Evolutionary conservation across 1,140 invertebrate genomes (phyloP).

Genomic region (Dreissena rostriformis): DNA sequence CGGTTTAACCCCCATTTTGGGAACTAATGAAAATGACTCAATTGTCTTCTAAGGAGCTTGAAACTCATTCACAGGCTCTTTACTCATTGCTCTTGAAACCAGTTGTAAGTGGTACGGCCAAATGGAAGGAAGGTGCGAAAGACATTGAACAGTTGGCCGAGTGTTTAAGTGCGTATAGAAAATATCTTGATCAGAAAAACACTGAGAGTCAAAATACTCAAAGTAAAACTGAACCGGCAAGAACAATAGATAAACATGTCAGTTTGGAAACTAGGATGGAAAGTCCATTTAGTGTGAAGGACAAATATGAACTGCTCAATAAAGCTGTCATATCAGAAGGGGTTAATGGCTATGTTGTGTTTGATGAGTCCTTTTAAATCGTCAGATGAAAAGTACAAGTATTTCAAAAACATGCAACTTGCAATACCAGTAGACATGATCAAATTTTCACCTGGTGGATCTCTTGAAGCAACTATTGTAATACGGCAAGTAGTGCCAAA

Average conservation of each 20-base stretch:
- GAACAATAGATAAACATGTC: constrained; percentile 1
- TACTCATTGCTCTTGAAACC: constrained; percentile 1
- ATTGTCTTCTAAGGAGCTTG: not conserved
- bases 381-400: not conserved
- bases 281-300: not conserved
- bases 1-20: no score
- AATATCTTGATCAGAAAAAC: not conserved
- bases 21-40: not conserved
- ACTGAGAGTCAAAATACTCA: not conserved
- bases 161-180: not conserved
- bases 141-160: not conserved
- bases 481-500: not conserved
- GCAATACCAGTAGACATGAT: not conserved
- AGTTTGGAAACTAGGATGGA: not conserved
- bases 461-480: not conserved
- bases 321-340: not conserved
- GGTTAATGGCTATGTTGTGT: not conserved
- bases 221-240: not conserved
- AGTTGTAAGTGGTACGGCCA: not conserved
- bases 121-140: not conserved
- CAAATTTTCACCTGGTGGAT: constrained; percentile 15
- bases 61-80: not conserved
- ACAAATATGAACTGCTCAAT: constrained; percentile 1
- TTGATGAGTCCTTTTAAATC: constrained; percentile 20
- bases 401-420: not conserved